These are phyloP conservation scores for Machimus atricapillus DNA, from an alignment of 2,888 invertebrate genomes.

Conservation along the genomic window DNA sequence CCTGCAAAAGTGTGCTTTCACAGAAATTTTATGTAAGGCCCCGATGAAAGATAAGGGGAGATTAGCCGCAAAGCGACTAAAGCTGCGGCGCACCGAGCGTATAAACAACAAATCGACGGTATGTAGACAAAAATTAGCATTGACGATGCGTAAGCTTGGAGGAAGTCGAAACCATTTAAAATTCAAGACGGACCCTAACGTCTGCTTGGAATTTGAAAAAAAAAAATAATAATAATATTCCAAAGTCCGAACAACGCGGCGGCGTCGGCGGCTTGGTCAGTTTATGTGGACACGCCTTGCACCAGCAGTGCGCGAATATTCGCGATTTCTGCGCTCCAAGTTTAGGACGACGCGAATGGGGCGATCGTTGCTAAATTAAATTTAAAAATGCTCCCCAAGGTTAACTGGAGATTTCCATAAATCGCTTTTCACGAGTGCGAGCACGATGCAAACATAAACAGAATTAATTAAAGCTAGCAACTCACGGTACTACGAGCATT, in stretches of 20 bases:
- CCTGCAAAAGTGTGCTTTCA: neutral
- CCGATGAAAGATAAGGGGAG: neutral
- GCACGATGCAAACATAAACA: conserved; percentile 1
- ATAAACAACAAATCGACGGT: neutral
- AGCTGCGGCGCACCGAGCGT: neutral
- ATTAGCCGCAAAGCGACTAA: neutral
- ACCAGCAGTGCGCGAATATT: neutral
- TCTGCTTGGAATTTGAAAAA: neutral
- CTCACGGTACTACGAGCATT: neutral
- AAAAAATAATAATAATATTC: neutral
- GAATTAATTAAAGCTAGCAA: neutral
- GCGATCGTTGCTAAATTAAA: neutral
- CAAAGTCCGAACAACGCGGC: neutral
- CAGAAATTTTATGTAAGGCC: neutral
- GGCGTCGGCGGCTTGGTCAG: neutral
- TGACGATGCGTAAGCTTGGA: neutral
- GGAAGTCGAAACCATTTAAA: neutral
- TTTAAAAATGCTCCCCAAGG: neutral
- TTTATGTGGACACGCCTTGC: neutral
- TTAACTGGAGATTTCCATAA: conserved; percentile 17
- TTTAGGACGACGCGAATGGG: neutral
- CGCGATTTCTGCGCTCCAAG: neutral
- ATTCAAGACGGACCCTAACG: neutral
- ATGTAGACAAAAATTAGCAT: neutral
- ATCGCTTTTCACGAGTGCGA: neutral